A percentile compares a stretch with the other conserved stretches of the same genome.
These are phyloP conservation scores for Antechinus stuartii DNA, from an alignment of 2,113 vertebrate species.

Conservation along the genomic window DNA sequence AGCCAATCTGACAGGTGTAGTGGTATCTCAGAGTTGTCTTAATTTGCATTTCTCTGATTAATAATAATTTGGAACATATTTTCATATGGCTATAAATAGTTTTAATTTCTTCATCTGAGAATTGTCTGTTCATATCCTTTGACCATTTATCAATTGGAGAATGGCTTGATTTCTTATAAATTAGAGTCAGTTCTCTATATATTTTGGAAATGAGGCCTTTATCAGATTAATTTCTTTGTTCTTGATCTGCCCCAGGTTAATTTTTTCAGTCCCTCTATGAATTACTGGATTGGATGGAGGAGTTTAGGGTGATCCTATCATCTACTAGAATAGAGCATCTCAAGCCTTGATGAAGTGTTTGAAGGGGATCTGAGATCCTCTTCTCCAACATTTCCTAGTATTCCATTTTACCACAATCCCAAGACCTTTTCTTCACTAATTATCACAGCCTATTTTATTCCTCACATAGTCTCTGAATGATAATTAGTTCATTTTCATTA, in stretches of 20 bases:
- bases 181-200: no score
- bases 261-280: not conserved
- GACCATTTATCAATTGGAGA: no score
- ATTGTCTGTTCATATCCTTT: no score
- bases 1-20: no score
- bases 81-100: no score
- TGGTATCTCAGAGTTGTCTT: no score
- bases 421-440: not conserved
- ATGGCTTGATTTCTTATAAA: no score
- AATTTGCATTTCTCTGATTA: no score
- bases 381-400: not conserved
- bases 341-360: not conserved
- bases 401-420: not conserved
- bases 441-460: constrained; percentile 1
- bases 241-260: not conserved
- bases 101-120: no score
- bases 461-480: not conserved
- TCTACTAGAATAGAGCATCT: not conserved
- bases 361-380: not conserved
- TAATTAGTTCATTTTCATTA: not conserved
- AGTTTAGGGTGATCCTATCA: not conserved
- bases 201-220: no score
- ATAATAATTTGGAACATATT: no score
- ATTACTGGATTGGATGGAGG: not conserved
- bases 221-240: not conserved